Evolutionary conservation across 2,113 vertebrate species (phyloP), one percentile per base, ranked within the genome.

Genomic region (Phainopepla nitens): DNA sequence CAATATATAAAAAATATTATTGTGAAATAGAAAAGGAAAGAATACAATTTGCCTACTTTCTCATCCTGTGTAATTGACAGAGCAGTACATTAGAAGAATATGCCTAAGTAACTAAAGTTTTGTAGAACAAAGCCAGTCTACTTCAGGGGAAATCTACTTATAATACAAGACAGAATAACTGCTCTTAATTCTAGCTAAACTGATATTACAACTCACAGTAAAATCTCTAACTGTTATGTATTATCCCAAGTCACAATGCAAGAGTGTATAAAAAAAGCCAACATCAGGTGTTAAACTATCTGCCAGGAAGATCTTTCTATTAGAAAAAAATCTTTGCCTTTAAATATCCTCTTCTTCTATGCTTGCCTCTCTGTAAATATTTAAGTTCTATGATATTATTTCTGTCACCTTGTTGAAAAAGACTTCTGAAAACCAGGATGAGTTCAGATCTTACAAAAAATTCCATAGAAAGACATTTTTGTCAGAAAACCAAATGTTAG

Each of bases 401-500:
- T 92, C 47, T 79, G 15, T n/a, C 24, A 49, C 31, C 10, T 49
- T 75, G 11, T 22, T 57, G 19, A 58, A 79, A 92, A 79, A 70
- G 24, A 49, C 33, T 66, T 13, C 4, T 58, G 31, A 82, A 81
- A 76, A 79, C 6, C 10, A 71, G 6, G 13, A 23, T 41, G 9
- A 66, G 12, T 49, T 57, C 56, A 53, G 33, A 36, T 45, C 25
- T 39, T 42, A 25, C 7, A n/a, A 57, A 49, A 79, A 51, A 15
- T 3, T 31, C 13, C 14, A 15, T 7, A n/a, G 20, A 77, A 83
- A 69, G 4, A 3, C 25, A 19, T 53, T 81, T 68, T 69, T 92
- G 5, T 60, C 1, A 3, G 31, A 58, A 61, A 42, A 10, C 4
- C 0, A 57, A 61, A n/a, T 0, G 5, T 5, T 41, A 75, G n/a